Conservation (phyloP, 2,888 invertebrate genomes). For the Ormyrus rosae region DNA sequence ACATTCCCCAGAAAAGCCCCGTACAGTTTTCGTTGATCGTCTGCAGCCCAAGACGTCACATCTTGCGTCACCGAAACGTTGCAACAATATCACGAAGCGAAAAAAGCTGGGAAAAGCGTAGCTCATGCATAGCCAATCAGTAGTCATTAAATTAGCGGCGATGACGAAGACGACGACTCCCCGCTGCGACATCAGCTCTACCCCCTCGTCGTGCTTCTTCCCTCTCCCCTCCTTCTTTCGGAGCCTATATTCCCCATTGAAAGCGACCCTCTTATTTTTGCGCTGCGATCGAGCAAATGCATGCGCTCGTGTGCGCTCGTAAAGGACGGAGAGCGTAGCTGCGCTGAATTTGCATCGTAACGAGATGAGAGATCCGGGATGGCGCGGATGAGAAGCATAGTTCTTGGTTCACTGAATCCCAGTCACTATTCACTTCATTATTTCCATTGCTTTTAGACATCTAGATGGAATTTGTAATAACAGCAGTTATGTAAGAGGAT, state of each 20-base stretch:
- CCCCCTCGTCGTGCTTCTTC: slow-evolving; percentile 42
- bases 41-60: not conserved
- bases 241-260: slow-evolving; percentile 19
- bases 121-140: slow-evolving; percentile 63
- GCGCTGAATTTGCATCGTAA: slow-evolving; percentile 46
- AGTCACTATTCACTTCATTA: no score
- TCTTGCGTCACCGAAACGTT: not conserved
- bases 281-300: slow-evolving; percentile 7
- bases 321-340: not conserved
- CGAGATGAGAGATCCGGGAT: slow-evolving; percentile 16
- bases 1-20: not conserved
- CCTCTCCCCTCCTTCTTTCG: slow-evolving; percentile 4
- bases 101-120: slow-evolving; percentile 3
- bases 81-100: slow-evolving; percentile 1
- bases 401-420: no score
- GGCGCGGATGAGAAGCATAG: no score
- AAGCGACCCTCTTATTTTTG: slow-evolving; percentile 40
- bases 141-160: slow-evolving; percentile 71
- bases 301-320: not conserved
- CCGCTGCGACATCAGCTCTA: slow-evolving; percentile 64
- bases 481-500: no score
- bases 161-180: slow-evolving; percentile 61
- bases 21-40: slow-evolving; percentile 19
- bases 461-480: no score
- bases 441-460: no score